Evolutionary conservation across 2,113 vertebrate species (phyloP).

Genomic region (Lophochroa leadbeateri): DNA sequence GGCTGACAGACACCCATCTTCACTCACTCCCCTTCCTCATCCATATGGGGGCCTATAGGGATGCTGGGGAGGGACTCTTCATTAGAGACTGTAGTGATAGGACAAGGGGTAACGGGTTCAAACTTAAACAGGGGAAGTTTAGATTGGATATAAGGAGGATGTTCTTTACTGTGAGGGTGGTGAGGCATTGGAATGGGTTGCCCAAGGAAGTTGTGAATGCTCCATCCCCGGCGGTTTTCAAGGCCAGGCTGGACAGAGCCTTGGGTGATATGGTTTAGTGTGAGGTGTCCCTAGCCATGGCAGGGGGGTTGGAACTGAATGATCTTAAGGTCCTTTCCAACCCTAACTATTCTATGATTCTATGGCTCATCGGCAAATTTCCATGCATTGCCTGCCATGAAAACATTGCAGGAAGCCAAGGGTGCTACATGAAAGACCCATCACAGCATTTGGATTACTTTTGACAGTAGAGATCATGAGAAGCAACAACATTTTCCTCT

Average conservation of each 20-base stretch:
- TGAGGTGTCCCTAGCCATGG: not conserved
- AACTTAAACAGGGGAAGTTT: too few species aligned
- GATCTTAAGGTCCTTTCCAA: not conserved
- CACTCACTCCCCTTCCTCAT: not conserved
- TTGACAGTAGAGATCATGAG: not conserved
- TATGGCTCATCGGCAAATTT: not conserved
- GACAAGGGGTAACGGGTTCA: too few species aligned
- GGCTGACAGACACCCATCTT: not conserved
- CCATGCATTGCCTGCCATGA: not conserved
- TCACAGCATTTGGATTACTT: not conserved
- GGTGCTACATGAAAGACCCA: not conserved
- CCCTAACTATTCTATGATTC: not conserved
- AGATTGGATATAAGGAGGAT: too few species aligned
- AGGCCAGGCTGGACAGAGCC: too few species aligned
- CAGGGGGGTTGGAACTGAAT: not conserved
- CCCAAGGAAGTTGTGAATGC: too few species aligned
- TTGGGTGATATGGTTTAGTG: too few species aligned
- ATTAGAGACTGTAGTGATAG: too few species aligned
- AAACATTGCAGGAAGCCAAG: not conserved
- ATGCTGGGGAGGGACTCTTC: too few species aligned
- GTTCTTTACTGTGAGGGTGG: too few species aligned
- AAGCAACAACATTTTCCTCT: constrained; percentile 31
- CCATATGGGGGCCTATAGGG: not conserved
- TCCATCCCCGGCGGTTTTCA: too few species aligned
- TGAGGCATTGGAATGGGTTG: too few species aligned